Percentiles rank a stretch among this genome's conserved stretches.
These are phyloP conservation scores for Astur gentilis DNA, from an alignment of 2,113 vertebrate species.

Conservation along the genomic window DNA sequence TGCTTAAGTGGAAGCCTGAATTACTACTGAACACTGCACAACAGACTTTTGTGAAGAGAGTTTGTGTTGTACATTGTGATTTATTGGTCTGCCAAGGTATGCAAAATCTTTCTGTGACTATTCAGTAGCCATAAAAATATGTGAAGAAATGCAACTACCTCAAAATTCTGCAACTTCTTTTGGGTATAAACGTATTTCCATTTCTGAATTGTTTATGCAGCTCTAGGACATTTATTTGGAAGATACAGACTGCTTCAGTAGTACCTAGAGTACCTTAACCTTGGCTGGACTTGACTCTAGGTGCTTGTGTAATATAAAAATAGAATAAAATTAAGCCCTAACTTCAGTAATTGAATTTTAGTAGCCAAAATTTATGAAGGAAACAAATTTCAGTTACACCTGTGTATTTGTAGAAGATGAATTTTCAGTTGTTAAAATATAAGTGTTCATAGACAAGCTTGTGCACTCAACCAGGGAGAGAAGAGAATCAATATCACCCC, in stretches of 20 bases:
- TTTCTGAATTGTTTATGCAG: not conserved
- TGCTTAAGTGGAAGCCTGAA: not conserved
- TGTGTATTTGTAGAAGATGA: slow-evolving; percentile 21
- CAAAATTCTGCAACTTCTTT: not conserved
- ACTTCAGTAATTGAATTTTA: slow-evolving; percentile 42
- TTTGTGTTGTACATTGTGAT: not conserved
- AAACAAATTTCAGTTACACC: slow-evolving; percentile 19
- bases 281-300: not conserved
- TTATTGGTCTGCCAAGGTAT: not conserved
- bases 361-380: slow-evolving; percentile 2
- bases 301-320: not conserved
- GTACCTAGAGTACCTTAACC: not conserved
- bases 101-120: not conserved
- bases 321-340: not conserved
- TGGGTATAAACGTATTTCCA: not conserved
- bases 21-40: not conserved
- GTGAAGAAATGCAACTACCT: not conserved
- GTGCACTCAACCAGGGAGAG: slow-evolving; percentile 22
- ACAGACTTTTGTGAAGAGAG: not conserved
- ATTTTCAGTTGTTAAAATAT: slow-evolving; percentile 34
- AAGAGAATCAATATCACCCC: slow-evolving; percentile 26
- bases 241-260: not conserved
- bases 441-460: not conserved
- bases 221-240: not conserved
- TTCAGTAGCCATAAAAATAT: not conserved